Evolutionary conservation across 37 sponge, comb jelly and placozoan species (phyloP), one percentile per base, ranked within the genome.

Genomic region (Crambe crambe): DNA sequence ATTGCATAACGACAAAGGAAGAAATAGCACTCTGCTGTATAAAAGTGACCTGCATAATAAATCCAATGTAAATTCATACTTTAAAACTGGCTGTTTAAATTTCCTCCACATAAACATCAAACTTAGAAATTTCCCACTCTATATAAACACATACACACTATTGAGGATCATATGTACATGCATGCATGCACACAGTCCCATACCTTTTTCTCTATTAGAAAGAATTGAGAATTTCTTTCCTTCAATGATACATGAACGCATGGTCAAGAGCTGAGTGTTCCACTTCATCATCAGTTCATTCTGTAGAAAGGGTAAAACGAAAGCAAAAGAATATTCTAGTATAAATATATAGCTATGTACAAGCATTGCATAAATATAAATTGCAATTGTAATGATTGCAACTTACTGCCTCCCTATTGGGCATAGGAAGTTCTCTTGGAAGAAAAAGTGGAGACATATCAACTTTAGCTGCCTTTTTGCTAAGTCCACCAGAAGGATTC

Each of bases 221-320:
- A 97, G 87, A 26, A 86, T 91, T 18, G 80, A 84, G 80, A 93
- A 93, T 71, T 94, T 97, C 72, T 78, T 85, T 4, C 87, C 87
- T 57, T 97, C 97, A 58, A 97, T 82, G 30, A 94, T 80, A 62
- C 89, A 97, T 51, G 94, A 91, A 57, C 85, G 76, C 95, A 97
- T 97, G 27, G 66, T 77, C 65, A 69, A 51, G 56, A 87, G 82
- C 34, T 80, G 40, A 8, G 66, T 59, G 39, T 81, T 81, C 63
- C 54, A 83, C 43, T 54, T 41, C 44, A 62, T 43, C 18, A 20
- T 39, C 18, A 83, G 26, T 54, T 76, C 89, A 43, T 78, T 78
- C 79, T 73, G 72, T 31, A 67, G 8, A 74, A 44, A 21, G 41
- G 38, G 29, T 18, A n/a, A n/a, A n/a, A n/a, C n/a, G n/a, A n/a